Evolutionary conservation across 2,888 invertebrate species (phyloP).

Genomic region (Epinotia ramella): DNA sequence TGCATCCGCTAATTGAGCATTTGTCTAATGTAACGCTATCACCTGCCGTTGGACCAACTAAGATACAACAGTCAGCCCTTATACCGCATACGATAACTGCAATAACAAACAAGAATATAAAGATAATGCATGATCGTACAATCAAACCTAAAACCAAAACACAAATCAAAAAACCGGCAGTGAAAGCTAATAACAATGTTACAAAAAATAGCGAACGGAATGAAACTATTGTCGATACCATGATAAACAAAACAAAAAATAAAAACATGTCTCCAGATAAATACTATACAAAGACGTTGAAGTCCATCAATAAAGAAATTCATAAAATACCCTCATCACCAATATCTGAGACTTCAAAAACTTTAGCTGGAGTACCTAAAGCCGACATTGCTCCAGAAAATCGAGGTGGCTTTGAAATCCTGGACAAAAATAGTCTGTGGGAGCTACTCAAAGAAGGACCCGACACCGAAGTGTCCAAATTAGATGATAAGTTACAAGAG

Average conservation of each 20-base stretch:
- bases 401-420: slow-evolving; percentile 83
- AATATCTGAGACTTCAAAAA: slow-evolving; percentile 80
- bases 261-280: slow-evolving; percentile 61
- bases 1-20: background rate
- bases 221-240: slow-evolving; percentile 51
- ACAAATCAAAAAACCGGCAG: slow-evolving; percentile 72
- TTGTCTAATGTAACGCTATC: slow-evolving; percentile 15
- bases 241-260: slow-evolving; percentile 67
- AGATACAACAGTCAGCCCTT: slow-evolving; percentile 48
- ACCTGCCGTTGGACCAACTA: slow-evolving; percentile 47
- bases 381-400: slow-evolving; percentile 77
- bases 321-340: slow-evolving; percentile 79
- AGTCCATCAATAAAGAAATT: slow-evolving; percentile 82
- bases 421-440: slow-evolving; percentile 87
- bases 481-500: slow-evolving; percentile 72
- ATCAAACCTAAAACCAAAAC: slow-evolving; percentile 75
- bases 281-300: slow-evolving; percentile 65
- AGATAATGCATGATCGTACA: slow-evolving; percentile 74
- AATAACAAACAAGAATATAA: slow-evolving; percentile 76
- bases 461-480: slow-evolving; percentile 65
- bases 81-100: slow-evolving; percentile 69
- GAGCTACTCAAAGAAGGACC: slow-evolving; percentile 85
- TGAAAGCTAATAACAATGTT: slow-evolving; percentile 53
- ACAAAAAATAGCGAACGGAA: slow-evolving; percentile 56
- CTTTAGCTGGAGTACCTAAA: slow-evolving; percentile 64